These are phyloP conservation scores for Ornithorhynchus anatinus DNA, from an alignment of 2,113 vertebrate genomes.

Conservation along the genomic window DNA sequence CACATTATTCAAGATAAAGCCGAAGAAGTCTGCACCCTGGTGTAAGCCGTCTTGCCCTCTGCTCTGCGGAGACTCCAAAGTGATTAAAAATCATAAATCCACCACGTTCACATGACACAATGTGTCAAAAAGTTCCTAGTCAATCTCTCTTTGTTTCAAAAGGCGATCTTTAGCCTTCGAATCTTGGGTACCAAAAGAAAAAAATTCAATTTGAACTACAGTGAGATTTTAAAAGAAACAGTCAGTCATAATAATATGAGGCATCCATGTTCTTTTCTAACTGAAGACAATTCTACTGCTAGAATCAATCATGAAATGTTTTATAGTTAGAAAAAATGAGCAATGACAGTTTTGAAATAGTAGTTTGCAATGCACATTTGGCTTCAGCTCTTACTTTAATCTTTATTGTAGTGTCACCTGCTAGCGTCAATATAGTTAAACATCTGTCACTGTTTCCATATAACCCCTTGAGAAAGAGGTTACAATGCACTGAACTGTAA, in stretches of 20 bases:
- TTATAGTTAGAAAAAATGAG: conserved; percentile 41
- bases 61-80: too few species aligned
- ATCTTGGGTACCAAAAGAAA: conserved; percentile 7
- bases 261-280: neutral
- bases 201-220: neutral
- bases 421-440: conserved; percentile 12
- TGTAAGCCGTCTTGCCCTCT: too few species aligned
- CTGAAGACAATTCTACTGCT: conserved; percentile 21
- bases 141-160: too few species aligned
- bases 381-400: conserved; percentile 20
- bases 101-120: too few species aligned
- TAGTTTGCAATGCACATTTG: conserved; percentile 22
- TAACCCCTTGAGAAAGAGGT: neutral
- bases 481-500: neutral
- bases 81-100: too few species aligned
- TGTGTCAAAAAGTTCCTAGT: too few species aligned
- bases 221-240: conserved; percentile 6
- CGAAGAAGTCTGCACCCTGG: too few species aligned
- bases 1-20: too few species aligned
- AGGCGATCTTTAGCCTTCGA: neutral
- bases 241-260: conserved; percentile 2
- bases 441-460: neutral
- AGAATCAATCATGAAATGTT: conserved; percentile 15
- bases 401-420: conserved; percentile 29
- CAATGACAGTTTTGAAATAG: conserved; percentile 29